These are phyloP conservation scores for Pipistrellus nathusii DNA, from an alignment of 2,797 vertebrate genomes.

Conservation along the genomic window DNA sequence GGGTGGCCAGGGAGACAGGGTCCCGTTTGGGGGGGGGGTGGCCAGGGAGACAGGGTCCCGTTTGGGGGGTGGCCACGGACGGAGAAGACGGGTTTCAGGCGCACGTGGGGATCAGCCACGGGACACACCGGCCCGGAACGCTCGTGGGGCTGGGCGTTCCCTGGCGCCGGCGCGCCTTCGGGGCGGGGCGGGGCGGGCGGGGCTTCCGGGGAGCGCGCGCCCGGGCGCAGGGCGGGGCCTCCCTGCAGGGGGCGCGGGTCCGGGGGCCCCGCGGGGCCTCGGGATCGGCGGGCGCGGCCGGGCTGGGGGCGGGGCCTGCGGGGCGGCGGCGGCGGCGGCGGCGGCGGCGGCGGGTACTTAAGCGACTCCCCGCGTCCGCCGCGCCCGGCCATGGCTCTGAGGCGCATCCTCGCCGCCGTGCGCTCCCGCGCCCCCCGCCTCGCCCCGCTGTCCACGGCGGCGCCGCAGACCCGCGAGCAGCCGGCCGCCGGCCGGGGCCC, in stretches of 20 bases:
- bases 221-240: neutral
- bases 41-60: too few species aligned
- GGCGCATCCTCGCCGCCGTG: fast-evolving
- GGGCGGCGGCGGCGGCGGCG: too few species aligned
- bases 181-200: too few species aligned
- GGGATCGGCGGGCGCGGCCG: fast-evolving
- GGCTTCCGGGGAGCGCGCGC: fast-evolving
- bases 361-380: fast-evolving
- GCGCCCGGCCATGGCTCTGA: neutral
- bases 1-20: too few species aligned
- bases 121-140: fast-evolving
- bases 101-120: neutral
- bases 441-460: constrained; percentile 22
- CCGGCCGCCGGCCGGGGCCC: neutral
- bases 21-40: too few species aligned
- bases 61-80: neutral
- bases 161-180: too few species aligned
- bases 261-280: fast-evolving
- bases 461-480: constrained; percentile 44
- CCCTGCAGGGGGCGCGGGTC: fast-evolving
- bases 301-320: too few species aligned
- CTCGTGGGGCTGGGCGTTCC: neutral
- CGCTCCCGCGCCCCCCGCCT: neutral
- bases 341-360: neutral
- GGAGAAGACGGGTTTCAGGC: neutral